phyloP scores from a whole-genome alignment of 2,797 vertebrate species.

The Mallotus villosus region DNA sequence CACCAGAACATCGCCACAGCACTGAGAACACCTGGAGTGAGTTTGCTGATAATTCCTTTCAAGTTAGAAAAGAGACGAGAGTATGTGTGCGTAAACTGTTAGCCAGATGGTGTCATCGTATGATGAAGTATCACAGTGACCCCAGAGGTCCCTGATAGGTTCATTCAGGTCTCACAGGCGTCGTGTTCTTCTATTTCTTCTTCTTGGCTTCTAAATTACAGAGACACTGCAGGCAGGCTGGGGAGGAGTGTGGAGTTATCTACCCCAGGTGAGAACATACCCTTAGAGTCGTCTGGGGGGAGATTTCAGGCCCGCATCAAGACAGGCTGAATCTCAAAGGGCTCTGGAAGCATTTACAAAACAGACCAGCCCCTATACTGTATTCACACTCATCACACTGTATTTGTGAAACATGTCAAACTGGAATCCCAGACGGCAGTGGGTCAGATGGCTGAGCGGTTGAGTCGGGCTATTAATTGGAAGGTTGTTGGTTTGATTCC shows the following conservation, averaged over 20 bases:
- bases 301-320: not conserved
- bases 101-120: slow-evolving; percentile 23
- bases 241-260: not conserved
- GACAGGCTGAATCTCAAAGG: not conserved
- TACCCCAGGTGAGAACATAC: not conserved
- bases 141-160: slow-evolving; percentile 7
- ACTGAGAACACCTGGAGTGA: no score
- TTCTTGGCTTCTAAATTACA: not conserved
- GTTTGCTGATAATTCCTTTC: not conserved
- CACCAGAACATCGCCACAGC: not conserved
- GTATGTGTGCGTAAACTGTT: not conserved
- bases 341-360: not conserved
- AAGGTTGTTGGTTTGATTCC: no score
- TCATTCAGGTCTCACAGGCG: not conserved
- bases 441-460: no score
- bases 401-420: not conserved
- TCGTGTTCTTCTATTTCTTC: not conserved
- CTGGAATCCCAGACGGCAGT: not conserved
- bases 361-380: not conserved
- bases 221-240: not conserved
- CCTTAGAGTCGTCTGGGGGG: not conserved
- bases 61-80: slow-evolving; percentile 1
- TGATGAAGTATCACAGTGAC: not conserved
- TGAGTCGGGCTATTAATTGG: no score
- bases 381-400: not conserved